These are phyloP conservation scores for Andrena bicolor DNA, from an alignment of 2,888 invertebrate species.

Conservation along the genomic window DNA sequence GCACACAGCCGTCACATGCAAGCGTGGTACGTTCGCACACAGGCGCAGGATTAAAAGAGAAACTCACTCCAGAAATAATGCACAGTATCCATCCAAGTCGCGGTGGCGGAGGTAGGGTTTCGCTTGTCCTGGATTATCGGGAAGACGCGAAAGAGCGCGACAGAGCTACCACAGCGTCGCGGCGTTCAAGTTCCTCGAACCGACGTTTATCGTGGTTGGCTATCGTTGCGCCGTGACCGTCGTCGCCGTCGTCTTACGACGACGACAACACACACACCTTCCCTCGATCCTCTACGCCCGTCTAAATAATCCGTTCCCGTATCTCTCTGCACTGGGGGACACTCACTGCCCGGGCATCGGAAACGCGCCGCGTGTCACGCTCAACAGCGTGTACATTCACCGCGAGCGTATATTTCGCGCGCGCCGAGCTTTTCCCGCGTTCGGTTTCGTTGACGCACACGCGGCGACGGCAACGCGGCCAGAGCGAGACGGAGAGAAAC, in stretches of 20 bases:
- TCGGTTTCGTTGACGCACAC: slow-evolving; percentile 63
- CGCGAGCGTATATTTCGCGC: slow-evolving; percentile 49
- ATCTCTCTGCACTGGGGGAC: slow-evolving; percentile 49
- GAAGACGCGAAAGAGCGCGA: slow-evolving; percentile 43
- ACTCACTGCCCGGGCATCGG: slow-evolving; percentile 59
- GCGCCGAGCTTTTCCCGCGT: slow-evolving; percentile 71
- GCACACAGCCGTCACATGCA: slow-evolving; percentile 20
- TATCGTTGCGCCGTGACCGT: slow-evolving; percentile 36
- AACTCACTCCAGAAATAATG: slow-evolving; percentile 85
- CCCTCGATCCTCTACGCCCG: slow-evolving; percentile 20
- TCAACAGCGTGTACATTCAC: slow-evolving; percentile 60
- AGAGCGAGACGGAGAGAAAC: slow-evolving; percentile 45
- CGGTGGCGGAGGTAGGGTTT: slow-evolving; percentile 69
- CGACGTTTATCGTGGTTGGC: slow-evolving; percentile 41
- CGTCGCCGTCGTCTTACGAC: slow-evolving; percentile 43
- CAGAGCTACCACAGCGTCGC: slow-evolving; percentile 43
- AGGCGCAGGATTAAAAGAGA: slow-evolving; percentile 62
- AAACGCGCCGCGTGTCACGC: slow-evolving; percentile 60
- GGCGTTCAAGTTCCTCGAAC: slow-evolving; percentile 44
- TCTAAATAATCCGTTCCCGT: slow-evolving; percentile 41
- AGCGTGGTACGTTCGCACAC: slow-evolving; percentile 16
- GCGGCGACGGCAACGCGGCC: slow-evolving; percentile 53
- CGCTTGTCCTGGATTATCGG: slow-evolving; percentile 61
- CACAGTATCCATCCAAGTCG: slow-evolving; percentile 85
- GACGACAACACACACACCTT: slow-evolving; percentile 43